Evolutionary conservation across 2,888 invertebrate species (phyloP).

Genomic region (Idaea biselata): DNA sequence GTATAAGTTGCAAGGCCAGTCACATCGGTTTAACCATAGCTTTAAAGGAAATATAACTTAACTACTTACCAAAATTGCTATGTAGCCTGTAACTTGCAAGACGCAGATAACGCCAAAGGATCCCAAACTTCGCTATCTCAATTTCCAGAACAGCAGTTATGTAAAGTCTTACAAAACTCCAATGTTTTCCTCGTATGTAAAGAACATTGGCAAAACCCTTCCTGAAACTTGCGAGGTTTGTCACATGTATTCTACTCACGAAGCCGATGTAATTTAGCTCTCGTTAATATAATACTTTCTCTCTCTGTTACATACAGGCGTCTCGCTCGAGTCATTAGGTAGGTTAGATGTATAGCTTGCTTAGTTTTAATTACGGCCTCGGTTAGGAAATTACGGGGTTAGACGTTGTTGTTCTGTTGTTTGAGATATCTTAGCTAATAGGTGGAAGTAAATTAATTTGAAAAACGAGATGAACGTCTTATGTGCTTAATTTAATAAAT

Average conservation of each 20-base stretch:
- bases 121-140: conserved; percentile 43
- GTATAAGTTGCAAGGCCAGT: too few relatives aligned
- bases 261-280: conserved; percentile 61
- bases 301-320: conserved; percentile 29
- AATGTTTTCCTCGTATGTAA: conserved; percentile 32
- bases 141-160: conserved; percentile 32
- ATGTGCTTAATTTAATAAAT: neutral
- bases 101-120: conserved; percentile 30
- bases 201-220: conserved; percentile 32
- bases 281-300: conserved; percentile 50
- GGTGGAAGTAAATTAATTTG: neutral
- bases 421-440: conserved; percentile 3
- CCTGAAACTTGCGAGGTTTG: conserved; percentile 38
- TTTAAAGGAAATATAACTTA: neutral
- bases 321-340: conserved; percentile 40
- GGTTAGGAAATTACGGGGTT: conserved; percentile 50
- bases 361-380: conserved; percentile 65
- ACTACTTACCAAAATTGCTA: neutral
- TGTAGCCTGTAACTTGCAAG: conserved; percentile 5
- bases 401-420: conserved; percentile 31
- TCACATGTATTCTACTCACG: conserved; percentile 49
- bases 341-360: conserved; percentile 46
- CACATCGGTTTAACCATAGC: neutral
- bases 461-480: neutral
- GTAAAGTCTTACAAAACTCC: conserved; percentile 27